Evolutionary conservation across 2,113 vertebrate genomes (phyloP), one percentile per base, ranked within the genome.

Genomic region (Odocoileus hemionus): DNA sequence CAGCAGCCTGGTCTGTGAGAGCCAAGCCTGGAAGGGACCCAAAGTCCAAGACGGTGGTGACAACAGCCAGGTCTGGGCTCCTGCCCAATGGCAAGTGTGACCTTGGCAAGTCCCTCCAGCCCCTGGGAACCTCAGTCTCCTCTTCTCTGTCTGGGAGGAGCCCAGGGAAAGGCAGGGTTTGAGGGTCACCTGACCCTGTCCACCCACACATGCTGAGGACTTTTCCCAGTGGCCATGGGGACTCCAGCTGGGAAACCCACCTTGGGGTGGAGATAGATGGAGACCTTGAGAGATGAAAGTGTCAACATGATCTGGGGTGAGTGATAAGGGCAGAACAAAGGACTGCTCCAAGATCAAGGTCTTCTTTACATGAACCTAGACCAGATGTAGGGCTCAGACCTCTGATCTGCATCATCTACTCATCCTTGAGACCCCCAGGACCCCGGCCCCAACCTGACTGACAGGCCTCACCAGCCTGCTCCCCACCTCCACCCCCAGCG

Each of bases 1-100:
- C n/a, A 7, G 94, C 33, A 83, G 95, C 93, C 58, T 16, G 0
- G 78, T 54, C 50, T 16, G 86, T 0, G 1, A 87, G 76, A 86
- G 97, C 90, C 96, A 92, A 30, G 26, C 28, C 47, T 94, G 97
- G 97, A 67, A 21, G 6, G 17, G 15, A 64, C 52, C 87, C 97
- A 92, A 0, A 0, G 0, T 16, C 86, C 45, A 2, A 21, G 28
- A 15, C 0, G 0, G 8, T 4, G 52, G 74, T 0, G 25, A 33
- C 43, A 1, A 9, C 52, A 19, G 83, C 86, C 96, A 89, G 92
- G 14, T 86, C 39, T 0, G 76, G 91, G 86, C 25, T 87, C 13
- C 64, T 0, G 45, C 47, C 60, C 26, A 6, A 28, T 12, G 79
- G 36, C 76, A 50, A 26, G 6, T 9, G 58, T 21, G 84, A 86